Percentiles rank a stretch among this genome's conserved stretches.
Evolutionary conservation across 2,113 vertebrate genomes (phyloP).

Genomic region (Eulemur macaco): DNA sequence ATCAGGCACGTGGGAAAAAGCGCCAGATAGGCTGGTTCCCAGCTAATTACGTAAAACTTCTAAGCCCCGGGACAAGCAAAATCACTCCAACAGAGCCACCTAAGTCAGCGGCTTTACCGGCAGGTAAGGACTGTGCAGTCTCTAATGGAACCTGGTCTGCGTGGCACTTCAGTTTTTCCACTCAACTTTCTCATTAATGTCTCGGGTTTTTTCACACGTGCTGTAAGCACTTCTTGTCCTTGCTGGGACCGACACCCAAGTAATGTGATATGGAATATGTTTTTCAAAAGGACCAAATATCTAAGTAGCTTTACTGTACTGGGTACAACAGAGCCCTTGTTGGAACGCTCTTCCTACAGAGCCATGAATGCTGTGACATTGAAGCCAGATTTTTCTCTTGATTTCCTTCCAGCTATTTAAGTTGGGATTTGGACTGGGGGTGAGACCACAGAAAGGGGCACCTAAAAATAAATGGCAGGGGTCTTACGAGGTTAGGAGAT

Average conservation of each 20-base stretch:
- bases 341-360: neutral
- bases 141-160: neutral
- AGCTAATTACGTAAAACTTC: conserved; percentile 97
- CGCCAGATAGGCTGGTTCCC: conserved; percentile 99
- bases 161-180: rapidly evolving
- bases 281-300: neutral
- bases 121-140: conserved; percentile 81
- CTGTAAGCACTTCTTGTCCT: neutral
- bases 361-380: neutral
- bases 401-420: conserved; percentile 51
- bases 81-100: conserved; percentile 95
- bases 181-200: rapidly evolving
- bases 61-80: conserved; percentile 98
- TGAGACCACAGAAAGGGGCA: neutral
- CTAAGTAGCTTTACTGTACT: neutral
- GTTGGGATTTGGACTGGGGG: neutral
- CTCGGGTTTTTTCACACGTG: neutral
- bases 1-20: conserved; percentile 96
- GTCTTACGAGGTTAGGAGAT: conserved; percentile 31
- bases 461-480: conserved; percentile 48
- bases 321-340: conserved; percentile 47
- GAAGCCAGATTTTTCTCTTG: conserved; percentile 39
- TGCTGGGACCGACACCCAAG: neutral
- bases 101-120: conserved; percentile 86
- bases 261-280: neutral